Base-by-base conservation (phyloP, 2,888 invertebrate genomes). In the Agrochola litura region DNA sequence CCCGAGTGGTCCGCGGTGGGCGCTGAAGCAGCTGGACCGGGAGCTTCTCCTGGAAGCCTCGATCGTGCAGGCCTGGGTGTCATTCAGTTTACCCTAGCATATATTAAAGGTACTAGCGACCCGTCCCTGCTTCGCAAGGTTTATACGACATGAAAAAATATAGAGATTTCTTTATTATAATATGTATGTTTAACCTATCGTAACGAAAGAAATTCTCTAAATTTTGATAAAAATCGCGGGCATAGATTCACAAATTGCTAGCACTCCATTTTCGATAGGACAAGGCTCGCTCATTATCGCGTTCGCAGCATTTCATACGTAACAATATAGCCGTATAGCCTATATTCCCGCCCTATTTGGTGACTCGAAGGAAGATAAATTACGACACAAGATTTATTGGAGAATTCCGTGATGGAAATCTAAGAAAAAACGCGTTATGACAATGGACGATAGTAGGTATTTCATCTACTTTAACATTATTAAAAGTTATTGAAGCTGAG, bases 361-460 rank as follows among this genome's bases (percentile, higher is more conserved):
- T 68, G 84, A 81, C 84, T 81, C 76, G 81, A 84, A 84, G 71
- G 76, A 84, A 84, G 84, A 84, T 84, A 82, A 84, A 82, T 82
- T 82, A 76, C 81, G 82, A 81, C 84, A 69, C 71, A 81, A 84
- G 82, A 82, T 82, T 82, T 82, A 82, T 82, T 76, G 81, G 71
- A 56, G 58, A 84, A 82, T 84, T 71, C 76, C 81, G 82, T 82
- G 82, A 84, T 81, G 71, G 84, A 84, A 81, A 76, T 72, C 82
- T 80, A 46, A 71, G 84, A 84, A 84, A 82, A 82, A 84, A 76
- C 76, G 81, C 71, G 76, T 84, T 82, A 84, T 71, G 84, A 81
- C 75, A 84, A 54, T 70, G 66, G 61, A 70, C 61, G 25, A 2
- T 16, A 72, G 80, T 75, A 75, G 79, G 80, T 75, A 75, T 70